Conservation (phyloP, 2,888 invertebrate genomes). For the Acleris laterana region DNA sequence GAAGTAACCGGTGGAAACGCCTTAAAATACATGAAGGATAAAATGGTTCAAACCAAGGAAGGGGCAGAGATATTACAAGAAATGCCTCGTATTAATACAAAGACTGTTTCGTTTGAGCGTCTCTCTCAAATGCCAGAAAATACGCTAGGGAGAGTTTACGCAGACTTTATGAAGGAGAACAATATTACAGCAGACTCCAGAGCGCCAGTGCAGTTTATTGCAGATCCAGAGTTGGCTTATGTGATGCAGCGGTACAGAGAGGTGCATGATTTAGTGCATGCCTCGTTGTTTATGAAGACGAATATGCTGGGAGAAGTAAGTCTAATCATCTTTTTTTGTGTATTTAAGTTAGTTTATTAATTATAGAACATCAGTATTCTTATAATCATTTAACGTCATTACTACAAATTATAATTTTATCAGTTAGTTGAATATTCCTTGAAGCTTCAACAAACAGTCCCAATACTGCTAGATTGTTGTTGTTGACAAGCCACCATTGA, state of each 20-base stretch:
- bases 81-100: conserved; percentile 94
- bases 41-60: conserved; percentile 91
- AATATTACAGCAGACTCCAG: conserved; percentile 97
- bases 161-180: conserved; percentile 92
- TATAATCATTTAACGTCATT: too few relatives aligned
- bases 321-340: neutral
- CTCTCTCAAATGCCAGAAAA: conserved; percentile 89
- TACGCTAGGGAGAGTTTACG: conserved; percentile 94
- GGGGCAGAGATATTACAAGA: conserved; percentile 90
- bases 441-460: too few relatives aligned
- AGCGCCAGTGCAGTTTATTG: conserved; percentile 94
- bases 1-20: conserved; percentile 93
- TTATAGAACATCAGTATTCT: too few relatives aligned
- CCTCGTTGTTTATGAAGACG: conserved; percentile 95
- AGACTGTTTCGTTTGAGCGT: conserved; percentile 89
- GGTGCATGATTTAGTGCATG: conserved; percentile 97
- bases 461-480: too few relatives aligned
- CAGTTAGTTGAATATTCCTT: too few relatives aligned
- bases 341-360: too few relatives aligned
- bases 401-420: too few relatives aligned
- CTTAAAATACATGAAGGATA: conserved; percentile 87
- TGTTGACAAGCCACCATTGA: too few relatives aligned
- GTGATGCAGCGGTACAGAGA: conserved; percentile 99
- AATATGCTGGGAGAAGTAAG: conserved; percentile 92
- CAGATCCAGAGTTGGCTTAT: conserved; percentile 95